phyloP scores from a whole-genome alignment of 2,797 vertebrate genomes.

The Urosaurus nigricauda region DNA sequence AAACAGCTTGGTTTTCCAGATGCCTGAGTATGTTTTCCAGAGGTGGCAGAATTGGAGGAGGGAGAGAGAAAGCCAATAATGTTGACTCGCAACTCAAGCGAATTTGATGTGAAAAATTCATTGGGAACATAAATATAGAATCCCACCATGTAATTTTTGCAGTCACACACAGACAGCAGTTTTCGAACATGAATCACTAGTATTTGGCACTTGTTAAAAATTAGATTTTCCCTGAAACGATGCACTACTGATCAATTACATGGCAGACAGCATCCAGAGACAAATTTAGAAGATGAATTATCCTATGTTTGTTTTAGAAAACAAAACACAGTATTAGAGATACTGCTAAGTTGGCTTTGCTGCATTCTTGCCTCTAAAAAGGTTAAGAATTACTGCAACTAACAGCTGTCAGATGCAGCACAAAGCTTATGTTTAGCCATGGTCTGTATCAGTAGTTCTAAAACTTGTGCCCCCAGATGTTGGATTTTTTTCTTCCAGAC shows the following conservation, averaged over 20 bases:
- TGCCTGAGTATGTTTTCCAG: constrained; percentile 52
- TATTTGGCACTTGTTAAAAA: constrained; percentile 68
- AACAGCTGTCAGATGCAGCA: constrained; percentile 38
- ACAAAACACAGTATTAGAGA: background rate
- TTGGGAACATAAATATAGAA: constrained; percentile 62
- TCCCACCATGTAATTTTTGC: constrained; percentile 61
- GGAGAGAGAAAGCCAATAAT: constrained; percentile 53
- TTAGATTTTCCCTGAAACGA: constrained; percentile 67
- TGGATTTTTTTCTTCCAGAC: background rate
- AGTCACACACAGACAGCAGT: constrained; percentile 20
- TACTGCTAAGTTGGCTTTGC: constrained; percentile 30
- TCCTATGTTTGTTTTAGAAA: constrained; percentile 36
- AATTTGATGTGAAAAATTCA: constrained; percentile 67
- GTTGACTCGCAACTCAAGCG: constrained; percentile 60
- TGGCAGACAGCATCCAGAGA: constrained; percentile 62
- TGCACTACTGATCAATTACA: constrained; percentile 65
- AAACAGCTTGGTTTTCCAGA: constrained; percentile 55
- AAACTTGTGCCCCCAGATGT: background rate
- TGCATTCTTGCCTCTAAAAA: constrained; percentile 52
- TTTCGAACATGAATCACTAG: constrained; percentile 47
- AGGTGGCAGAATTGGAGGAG: background rate
- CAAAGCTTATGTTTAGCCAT: constrained; percentile 14
- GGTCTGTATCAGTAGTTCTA: constrained; percentile 25
- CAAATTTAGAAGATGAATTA: constrained; percentile 68
- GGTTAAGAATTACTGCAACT: constrained; percentile 36